phyloP scores from a whole-genome alignment of 2,113 vertebrate genomes.

The Hucho hucho region DNA sequence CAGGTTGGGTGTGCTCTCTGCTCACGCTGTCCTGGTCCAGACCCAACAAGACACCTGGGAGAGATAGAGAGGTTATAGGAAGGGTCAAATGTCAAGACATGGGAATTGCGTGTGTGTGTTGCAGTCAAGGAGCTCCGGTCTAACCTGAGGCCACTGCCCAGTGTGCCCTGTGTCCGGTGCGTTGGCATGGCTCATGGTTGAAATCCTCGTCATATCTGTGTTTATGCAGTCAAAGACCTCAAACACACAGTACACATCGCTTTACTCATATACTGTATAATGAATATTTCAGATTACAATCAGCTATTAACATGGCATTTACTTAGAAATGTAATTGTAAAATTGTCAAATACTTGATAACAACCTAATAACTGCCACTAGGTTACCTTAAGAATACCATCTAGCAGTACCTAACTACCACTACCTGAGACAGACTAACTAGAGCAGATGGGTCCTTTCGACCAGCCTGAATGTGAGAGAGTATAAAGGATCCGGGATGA shows the following conservation, averaged over 20 bases:
- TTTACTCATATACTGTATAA: neutral
- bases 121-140: neutral
- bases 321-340: neutral
- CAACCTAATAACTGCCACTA: neutral
- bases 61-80: neutral
- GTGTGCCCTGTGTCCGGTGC: constrained; percentile 81
- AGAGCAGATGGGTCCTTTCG: neutral
- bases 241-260: neutral
- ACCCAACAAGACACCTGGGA: constrained; percentile 70
- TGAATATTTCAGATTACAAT: neutral
- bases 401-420: too few species aligned
- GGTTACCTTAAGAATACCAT: too few species aligned
- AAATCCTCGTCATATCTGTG: constrained; percentile 88
- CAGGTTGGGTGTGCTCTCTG: constrained; percentile 25
- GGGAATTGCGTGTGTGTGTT: neutral
- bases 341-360: neutral
- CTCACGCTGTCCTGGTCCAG: constrained; percentile 47
- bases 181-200: constrained; percentile 85
- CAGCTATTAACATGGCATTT: neutral
- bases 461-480: neutral
- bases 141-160: constrained; percentile 86
- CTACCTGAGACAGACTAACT: too few species aligned
- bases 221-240: constrained; percentile 55
- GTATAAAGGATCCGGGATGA: constrained; percentile 83
- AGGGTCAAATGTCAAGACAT: neutral